A percentile compares a stretch with the other conserved stretches of the same genome.
phyloP scores from a whole-genome alignment of 2,797 vertebrate genomes.

The Austrolebias charrua region DNA sequence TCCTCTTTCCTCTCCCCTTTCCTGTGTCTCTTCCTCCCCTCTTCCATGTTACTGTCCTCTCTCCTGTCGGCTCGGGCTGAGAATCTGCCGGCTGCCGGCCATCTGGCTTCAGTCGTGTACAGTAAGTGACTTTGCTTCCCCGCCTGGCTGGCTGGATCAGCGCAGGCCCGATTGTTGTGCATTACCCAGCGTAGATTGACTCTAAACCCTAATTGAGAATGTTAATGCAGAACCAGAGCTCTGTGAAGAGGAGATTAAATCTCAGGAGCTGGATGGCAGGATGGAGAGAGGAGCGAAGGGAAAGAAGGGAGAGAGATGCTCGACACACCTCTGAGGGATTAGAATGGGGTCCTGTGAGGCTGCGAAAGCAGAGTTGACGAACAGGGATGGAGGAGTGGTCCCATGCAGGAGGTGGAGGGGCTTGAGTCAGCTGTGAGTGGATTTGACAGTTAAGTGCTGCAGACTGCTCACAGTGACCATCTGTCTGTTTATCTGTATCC shows the following conservation, averaged over 20 bases:
- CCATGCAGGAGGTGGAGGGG: slow-evolving; percentile 25
- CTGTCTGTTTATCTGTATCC: slow-evolving; percentile 70
- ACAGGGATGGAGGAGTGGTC: slow-evolving; percentile 52
- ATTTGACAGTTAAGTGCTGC: slow-evolving; percentile 71
- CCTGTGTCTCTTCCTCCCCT: slow-evolving; percentile 24
- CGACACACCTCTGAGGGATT: slow-evolving; percentile 72
- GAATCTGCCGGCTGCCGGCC: slow-evolving; percentile 62
- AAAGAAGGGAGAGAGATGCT: slow-evolving; percentile 57
- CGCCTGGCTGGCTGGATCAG: slow-evolving; percentile 53
- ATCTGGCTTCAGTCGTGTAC: slow-evolving; percentile 67
- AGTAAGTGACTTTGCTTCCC: slow-evolving; percentile 69
- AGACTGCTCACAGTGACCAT: slow-evolving; percentile 72
- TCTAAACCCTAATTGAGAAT: slow-evolving; percentile 77
- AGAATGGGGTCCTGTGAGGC: slow-evolving; percentile 46
- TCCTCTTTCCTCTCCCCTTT: slow-evolving; percentile 24
- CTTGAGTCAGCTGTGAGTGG: slow-evolving; percentile 48
- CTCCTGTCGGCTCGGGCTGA: slow-evolving; percentile 39
- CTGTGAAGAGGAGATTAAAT: slow-evolving; percentile 67
- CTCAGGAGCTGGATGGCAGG: slow-evolving; percentile 62
- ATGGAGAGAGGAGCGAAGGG: slow-evolving; percentile 53
- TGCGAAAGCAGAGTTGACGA: slow-evolving; percentile 60
- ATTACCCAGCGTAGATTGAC: slow-evolving; percentile 74
- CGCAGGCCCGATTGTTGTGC: slow-evolving; percentile 59
- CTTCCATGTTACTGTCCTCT: slow-evolving; percentile 14
- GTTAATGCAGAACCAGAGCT: slow-evolving; percentile 68